Evolutionary conservation across 1,140 invertebrate genomes (phyloP).

Genomic region (Helicorthomorpha holstii): DNA sequence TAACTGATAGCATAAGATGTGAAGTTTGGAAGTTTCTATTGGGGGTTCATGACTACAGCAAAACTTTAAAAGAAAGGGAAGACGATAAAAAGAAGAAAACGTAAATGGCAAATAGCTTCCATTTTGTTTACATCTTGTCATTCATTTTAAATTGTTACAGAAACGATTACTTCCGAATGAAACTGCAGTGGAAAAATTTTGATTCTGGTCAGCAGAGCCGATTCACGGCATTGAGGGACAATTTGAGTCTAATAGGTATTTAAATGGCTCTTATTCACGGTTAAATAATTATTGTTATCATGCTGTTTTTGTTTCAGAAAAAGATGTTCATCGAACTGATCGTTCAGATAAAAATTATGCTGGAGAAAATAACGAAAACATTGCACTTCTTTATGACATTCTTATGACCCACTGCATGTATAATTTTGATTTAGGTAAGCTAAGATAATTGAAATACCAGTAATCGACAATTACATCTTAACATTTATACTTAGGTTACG

Average conservation of each 20-base stretch:
- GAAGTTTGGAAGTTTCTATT: constrained; percentile 93
- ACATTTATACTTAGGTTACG: constrained; percentile 6
- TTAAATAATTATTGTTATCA: not conserved
- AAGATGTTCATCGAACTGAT: constrained; percentile 94
- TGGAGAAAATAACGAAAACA: constrained; percentile 78
- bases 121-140: not conserved
- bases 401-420: constrained; percentile 99
- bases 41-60: constrained; percentile 71
- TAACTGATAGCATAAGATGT: constrained; percentile 47
- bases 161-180: constrained; percentile 88
- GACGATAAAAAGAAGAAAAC: constrained; percentile 49
- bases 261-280: not conserved
- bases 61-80: constrained; percentile 48
- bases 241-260: constrained; percentile 77
- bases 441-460: not conserved
- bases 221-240: constrained; percentile 73
- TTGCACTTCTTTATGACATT: constrained; percentile 70
- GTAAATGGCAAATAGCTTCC: constrained; percentile 16
- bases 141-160: constrained; percentile 16
- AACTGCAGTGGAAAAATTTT: constrained; percentile 89
- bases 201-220: constrained; percentile 66
- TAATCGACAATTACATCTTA: not conserved
- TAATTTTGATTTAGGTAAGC: constrained; percentile 83
- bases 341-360: constrained; percentile 76
- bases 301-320: constrained; percentile 43